Percentiles rank a stretch among this genome's conserved stretches.
Conservation (phyloP, 2,888 invertebrate species). For the Chloroclystis v-ata region DNA sequence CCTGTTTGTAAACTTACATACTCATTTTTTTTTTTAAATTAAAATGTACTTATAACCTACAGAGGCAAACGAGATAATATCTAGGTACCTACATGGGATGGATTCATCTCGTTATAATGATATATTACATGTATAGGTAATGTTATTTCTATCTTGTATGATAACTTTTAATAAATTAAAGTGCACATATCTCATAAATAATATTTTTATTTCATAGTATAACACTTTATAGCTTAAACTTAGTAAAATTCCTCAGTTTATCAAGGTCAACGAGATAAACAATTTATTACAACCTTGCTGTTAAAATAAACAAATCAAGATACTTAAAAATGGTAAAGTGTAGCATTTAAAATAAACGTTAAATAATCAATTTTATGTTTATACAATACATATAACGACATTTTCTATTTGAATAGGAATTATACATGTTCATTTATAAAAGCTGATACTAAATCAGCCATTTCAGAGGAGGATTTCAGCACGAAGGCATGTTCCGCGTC, state of each 20-base stretch:
- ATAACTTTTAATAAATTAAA: slow-evolving; percentile 62
- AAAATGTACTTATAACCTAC: slow-evolving; percentile 25
- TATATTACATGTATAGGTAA: slow-evolving; percentile 31
- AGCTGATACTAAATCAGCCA: slow-evolving; percentile 68
- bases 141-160: slow-evolving; percentile 48
- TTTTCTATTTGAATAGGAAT: too few relatives aligned
- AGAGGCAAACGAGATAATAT: slow-evolving; percentile 22
- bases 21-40: slow-evolving; percentile 30
- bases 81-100: slow-evolving; percentile 24
- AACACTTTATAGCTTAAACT: background rate
- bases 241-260: too few relatives aligned
- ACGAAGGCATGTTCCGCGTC: slow-evolving; percentile 88
- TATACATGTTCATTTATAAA: too few relatives aligned
- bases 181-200: slow-evolving; percentile 56
- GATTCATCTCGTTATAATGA: slow-evolving; percentile 26
- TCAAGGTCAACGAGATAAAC: too few relatives aligned
- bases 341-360: too few relatives aligned
- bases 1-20: slow-evolving; percentile 26
- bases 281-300: too few relatives aligned
- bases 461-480: slow-evolving; percentile 77
- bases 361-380: too few relatives aligned
- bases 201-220: slow-evolving; percentile 5
- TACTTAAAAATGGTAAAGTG: too few relatives aligned
- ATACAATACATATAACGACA: too few relatives aligned
- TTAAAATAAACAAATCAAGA: too few relatives aligned